Evolutionary conservation across 2,888 invertebrate genomes (phyloP).

Genomic region (Anarsia innoxiella): DNA sequence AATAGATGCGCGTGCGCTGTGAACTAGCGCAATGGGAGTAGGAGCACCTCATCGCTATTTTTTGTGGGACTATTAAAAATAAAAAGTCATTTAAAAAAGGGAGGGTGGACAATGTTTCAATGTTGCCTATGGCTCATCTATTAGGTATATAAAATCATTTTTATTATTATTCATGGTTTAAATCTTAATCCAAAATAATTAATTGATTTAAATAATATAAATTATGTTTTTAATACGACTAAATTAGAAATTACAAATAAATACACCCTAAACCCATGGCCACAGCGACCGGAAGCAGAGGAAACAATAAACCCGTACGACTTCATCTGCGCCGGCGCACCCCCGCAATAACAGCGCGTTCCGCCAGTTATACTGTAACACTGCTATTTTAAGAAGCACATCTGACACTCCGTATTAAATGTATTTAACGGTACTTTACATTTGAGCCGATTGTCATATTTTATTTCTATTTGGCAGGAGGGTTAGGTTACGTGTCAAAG

Average conservation of each 20-base stretch:
- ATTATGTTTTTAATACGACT: neutral
- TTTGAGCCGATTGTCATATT: slow-evolving; percentile 19
- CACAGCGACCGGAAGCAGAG: slow-evolving; percentile 32
- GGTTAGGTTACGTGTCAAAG: too few species aligned
- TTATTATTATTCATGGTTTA: too few species aligned
- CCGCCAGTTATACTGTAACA: slow-evolving; percentile 15
- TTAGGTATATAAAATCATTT: too few species aligned
- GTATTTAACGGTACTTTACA: slow-evolving; percentile 40
- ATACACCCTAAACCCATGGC: neutral
- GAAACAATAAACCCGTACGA: slow-evolving; percentile 46
- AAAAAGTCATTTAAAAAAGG: too few species aligned
- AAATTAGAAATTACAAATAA: neutral
- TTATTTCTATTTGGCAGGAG: slow-evolving; percentile 12
- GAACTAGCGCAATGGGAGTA: too few species aligned
- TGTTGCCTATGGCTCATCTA: too few species aligned
- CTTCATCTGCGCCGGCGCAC: slow-evolving; percentile 33
- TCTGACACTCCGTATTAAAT: slow-evolving; percentile 26
- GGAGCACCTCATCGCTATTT: too few species aligned
- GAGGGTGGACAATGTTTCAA: too few species aligned
- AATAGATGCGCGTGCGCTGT: slow-evolving; percentile 43
- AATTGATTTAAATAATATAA: neutral
- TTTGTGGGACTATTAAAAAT: too few species aligned
- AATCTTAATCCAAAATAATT: neutral
- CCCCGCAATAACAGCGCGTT: slow-evolving; percentile 31
- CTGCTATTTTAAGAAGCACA: slow-evolving; percentile 7